Base-by-base conservation (phyloP, 2,113 vertebrate species). In the Neolamprologus variostigma region DNA sequence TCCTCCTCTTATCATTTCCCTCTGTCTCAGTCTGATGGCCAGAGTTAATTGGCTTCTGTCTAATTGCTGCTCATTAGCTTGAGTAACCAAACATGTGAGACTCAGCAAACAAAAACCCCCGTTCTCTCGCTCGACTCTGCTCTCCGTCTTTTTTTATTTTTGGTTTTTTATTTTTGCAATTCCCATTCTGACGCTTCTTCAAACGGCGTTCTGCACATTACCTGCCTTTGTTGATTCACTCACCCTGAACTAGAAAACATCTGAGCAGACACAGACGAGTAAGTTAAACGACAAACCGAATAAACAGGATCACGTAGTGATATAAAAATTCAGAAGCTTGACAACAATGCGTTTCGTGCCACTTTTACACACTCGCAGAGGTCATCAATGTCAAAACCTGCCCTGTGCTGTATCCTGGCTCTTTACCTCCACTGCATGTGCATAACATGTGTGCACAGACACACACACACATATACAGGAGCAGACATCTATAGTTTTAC, bases 11-110 rank as follows among this genome's bases (percentile, higher is more conserved):
- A 91, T 81, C 87, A 89, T 91, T 87, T 90, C 91, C 89, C 88
- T 88, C 85, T 7, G 96, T 96, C 89, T 95, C 95, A 95, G 91
- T 96, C 94, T 91, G 91, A 89, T 94, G 94, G 87, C 90, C 94
- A 95, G 86, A 93, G 93, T 95, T 96, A 96, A 97, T 96, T 95
- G 94, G 95, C 95, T 95, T 89, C 94, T 92, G 93, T 96, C 93
- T 96, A 95, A 96, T 96, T 96, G 94, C 90, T 90, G 86, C 94
- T 96, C 95, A 93, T 96, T 96, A 96, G 92, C 92, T 87, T 42
- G 87, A 89, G 90, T 90, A 95, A 93, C 93, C 93, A 94, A 95
- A 96, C 91, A 89, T 90, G 92, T 85, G 82, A 93, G 89, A 93
- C 85, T 51, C 80, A 76, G 84, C 90, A 90, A 94, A 93, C 89